A percentile compares a stretch with the other conserved stretches of the same genome.
Evolutionary conservation across 1,140 invertebrate genomes (phyloP).

Genomic region (Drosophila tristis): DNA sequence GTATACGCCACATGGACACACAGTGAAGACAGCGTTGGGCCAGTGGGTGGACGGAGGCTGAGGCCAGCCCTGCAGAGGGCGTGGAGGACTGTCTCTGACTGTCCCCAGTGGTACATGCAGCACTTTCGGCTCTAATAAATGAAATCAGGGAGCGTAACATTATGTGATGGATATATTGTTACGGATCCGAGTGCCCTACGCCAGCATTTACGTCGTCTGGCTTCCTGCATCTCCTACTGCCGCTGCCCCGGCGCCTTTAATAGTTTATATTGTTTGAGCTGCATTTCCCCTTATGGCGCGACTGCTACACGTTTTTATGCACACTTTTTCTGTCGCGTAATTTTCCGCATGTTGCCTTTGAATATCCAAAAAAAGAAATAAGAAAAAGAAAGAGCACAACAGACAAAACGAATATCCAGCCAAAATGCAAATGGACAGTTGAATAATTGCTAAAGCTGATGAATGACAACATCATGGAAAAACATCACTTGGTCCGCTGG

Average conservation of each 20-base stretch:
- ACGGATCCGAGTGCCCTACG: conserved; percentile 55
- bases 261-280: conserved; percentile 70
- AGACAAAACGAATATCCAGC: background rate
- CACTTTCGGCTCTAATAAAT: conserved; percentile 82
- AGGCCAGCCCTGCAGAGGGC: background rate
- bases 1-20: conserved; percentile 61
- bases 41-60: background rate
- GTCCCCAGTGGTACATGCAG: conserved; percentile 65
- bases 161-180: conserved; percentile 82
- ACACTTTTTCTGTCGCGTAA: conserved; percentile 63
- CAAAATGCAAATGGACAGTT: conserved; percentile 70
- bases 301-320: background rate
- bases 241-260: conserved; percentile 36
- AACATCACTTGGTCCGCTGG: conserved; percentile 10
- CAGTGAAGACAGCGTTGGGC: conserved; percentile 10
- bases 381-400: background rate
- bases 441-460: conserved; percentile 69
- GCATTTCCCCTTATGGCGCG: conserved; percentile 40
- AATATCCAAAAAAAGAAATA: conserved; percentile 24
- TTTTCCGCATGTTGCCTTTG: conserved; percentile 78
- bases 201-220: background rate
- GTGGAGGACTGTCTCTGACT: conserved; percentile 19
- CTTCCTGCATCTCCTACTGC: background rate
- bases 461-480: conserved; percentile 42
- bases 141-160: conserved; percentile 81